Evolutionary conservation across 1,140 invertebrate genomes (phyloP).

Genomic region (Venustaconcha ellipsiformis): DNA sequence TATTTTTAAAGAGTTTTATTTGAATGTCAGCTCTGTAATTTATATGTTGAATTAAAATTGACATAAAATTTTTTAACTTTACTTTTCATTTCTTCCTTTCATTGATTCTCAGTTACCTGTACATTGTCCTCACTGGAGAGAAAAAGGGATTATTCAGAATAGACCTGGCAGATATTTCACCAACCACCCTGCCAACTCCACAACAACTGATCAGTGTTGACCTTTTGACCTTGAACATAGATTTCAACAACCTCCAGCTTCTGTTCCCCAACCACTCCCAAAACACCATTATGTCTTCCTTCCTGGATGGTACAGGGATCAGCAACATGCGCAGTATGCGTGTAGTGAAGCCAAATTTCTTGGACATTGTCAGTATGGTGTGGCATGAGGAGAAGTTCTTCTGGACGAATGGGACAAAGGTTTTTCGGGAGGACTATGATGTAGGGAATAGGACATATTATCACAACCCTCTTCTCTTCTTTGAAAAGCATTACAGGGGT

Average conservation of each 20-base stretch:
- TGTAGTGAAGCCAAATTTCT: slow-evolving; percentile 71
- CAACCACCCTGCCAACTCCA: slow-evolving; percentile 7
- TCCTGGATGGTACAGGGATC: slow-evolving; percentile 84
- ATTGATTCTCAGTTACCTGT: slow-evolving; percentile 77
- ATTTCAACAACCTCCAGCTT: slow-evolving; percentile 84
- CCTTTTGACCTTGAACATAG: slow-evolving; percentile 81
- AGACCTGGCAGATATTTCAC: slow-evolving; percentile 80
- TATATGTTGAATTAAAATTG: too few species aligned
- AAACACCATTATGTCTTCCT: slow-evolving; percentile 84
- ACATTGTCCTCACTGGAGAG: slow-evolving; percentile 77
- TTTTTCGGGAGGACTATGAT: slow-evolving; percentile 74
- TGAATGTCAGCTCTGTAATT: too few species aligned
- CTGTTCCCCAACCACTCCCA: slow-evolving; percentile 78
- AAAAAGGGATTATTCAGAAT: slow-evolving; percentile 81
- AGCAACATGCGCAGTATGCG: slow-evolving; percentile 78
- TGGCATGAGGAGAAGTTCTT: slow-evolving; percentile 75
- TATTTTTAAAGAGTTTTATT: too few species aligned
- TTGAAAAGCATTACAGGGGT: slow-evolving; percentile 42
- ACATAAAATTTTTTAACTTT: too few species aligned
- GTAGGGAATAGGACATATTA: slow-evolving; percentile 74
- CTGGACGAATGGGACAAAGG: slow-evolving; percentile 83
- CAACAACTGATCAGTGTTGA: slow-evolving; percentile 74
- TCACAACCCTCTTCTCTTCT: slow-evolving; percentile 74
- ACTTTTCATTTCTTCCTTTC: slow-evolving; percentile 6
- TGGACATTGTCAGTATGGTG: slow-evolving; percentile 41